phyloP scores from a whole-genome alignment of 2,113 vertebrate species.

The Neodontobutis hainanensis region DNA sequence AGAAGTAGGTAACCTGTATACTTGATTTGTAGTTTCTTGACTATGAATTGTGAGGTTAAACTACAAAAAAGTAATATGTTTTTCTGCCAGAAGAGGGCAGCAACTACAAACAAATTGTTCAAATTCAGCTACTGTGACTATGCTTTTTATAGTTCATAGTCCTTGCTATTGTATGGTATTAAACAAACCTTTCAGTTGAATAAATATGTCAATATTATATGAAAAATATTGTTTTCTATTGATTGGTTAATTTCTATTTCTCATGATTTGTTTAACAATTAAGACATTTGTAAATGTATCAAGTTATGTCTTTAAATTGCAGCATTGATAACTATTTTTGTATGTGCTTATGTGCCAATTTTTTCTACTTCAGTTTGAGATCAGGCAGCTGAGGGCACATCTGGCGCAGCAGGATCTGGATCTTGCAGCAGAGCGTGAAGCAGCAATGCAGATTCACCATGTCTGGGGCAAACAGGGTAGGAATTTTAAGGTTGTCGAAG shows the following conservation, averaged over 20 bases:
- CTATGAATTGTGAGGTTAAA: background rate
- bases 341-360: background rate
- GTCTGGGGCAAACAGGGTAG: conserved; percentile 86
- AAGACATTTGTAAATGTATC: no score
- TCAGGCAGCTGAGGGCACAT: conserved; percentile 94
- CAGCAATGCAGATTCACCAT: conserved; percentile 89
- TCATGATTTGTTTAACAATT: no score
- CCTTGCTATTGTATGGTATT: background rate
- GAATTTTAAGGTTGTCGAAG: conserved; percentile 88
- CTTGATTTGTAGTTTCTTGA: no score
- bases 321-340: background rate
- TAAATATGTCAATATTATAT: no score
- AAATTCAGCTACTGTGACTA: background rate
- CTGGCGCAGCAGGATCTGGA: conserved; percentile 97
- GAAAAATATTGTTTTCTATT: no score
- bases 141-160: no score
- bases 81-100: conserved; percentile 65
- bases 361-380: conserved; percentile 87
- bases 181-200: background rate
- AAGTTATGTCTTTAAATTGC: background rate
- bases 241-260: no score
- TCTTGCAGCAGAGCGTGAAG: conserved; percentile 90
- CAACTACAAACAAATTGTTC: conserved; percentile 44
- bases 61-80: conserved; percentile 14
- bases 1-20: no score